Conservation (phyloP, 2,888 invertebrate genomes). For the Platycheirus albimanus region DNA sequence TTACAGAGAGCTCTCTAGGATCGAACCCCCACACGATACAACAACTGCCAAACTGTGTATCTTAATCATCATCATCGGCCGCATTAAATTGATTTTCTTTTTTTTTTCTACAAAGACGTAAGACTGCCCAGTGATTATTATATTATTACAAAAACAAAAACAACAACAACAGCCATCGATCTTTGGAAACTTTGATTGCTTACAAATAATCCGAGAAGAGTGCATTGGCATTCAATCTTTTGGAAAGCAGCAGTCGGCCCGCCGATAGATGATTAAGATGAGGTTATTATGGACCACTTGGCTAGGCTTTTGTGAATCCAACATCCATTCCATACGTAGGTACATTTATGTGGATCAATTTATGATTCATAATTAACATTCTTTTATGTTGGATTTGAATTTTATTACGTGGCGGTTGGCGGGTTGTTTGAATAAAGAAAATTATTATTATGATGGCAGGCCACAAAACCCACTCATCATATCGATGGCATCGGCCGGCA, state of each 20-base stretch:
- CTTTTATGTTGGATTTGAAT: constrained; percentile 21
- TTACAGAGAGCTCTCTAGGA: not conserved
- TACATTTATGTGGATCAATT: constrained; percentile 48
- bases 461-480: constrained; percentile 2
- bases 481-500: too few species aligned
- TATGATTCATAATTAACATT: constrained; percentile 66
- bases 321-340: too few species aligned
- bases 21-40: constrained; percentile 2
- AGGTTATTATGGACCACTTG: not conserved
- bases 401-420: constrained; percentile 21
- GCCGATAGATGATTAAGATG: not conserved
- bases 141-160: not conserved
- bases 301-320: constrained; percentile 14
- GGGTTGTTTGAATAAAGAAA: not conserved
- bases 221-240: constrained; percentile 41
- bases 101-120: constrained; percentile 21
- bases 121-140: constrained; percentile 28
- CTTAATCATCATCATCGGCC: constrained; percentile 59
- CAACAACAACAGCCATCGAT: constrained; percentile 5
- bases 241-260: not conserved
- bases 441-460: constrained; percentile 4
- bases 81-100: constrained; percentile 54
- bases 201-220: constrained; percentile 37
- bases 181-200: constrained; percentile 26
- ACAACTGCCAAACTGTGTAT: constrained; percentile 10